Evolutionary conservation across 2,888 invertebrate species (phyloP), one percentile per base, ranked within the genome.

Genomic region (Phymatocera aterrima): DNA sequence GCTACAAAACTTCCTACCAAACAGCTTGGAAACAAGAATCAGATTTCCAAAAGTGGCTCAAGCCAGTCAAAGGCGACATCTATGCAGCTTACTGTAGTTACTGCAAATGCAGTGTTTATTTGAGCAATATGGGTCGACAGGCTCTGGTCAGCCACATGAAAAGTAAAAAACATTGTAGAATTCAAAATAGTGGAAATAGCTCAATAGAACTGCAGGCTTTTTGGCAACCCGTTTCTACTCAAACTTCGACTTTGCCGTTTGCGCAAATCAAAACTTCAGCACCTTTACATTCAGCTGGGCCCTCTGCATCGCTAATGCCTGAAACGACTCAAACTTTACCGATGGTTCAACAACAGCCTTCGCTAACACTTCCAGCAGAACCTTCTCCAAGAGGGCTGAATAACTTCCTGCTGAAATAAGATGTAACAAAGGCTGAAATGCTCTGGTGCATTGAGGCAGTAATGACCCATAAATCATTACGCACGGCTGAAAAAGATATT

Each of bases 341-440:
- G 12, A 1, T 12, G 43, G 43, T 43, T 43, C 43, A 6, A 43
- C 43, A 43, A 12, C 43, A 43, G 12, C 43, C n/a, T n/a, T n/a
- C 43, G 43, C 12, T 43, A 43, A 12, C 12, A 43, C 8, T 12
- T 43, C 1, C 43, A 12, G 8, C 12, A 12, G 12, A 43, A 1
- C 43, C 43, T 43, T 43, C 28, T 28, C 57, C 57, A 18, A 21
- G 57, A 28, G 57, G 57, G 18, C 18, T 60, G 31, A 34, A 60
- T 8, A 60, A 28, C 1, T 28, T 31, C 12, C 12, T 60, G 18
- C 8, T 60, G 8, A 15, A 65, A 3, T 65, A 80, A 8, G 60
- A 77, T 18, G 68, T 82, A 5, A 82, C 81, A 1, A 77, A 74
- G 28, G 80, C 82, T 34, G 81, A 80, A 75, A 77, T 81, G 60